phyloP scores from a whole-genome alignment of 2,888 invertebrate species.

The Tortrix viridana region DNA sequence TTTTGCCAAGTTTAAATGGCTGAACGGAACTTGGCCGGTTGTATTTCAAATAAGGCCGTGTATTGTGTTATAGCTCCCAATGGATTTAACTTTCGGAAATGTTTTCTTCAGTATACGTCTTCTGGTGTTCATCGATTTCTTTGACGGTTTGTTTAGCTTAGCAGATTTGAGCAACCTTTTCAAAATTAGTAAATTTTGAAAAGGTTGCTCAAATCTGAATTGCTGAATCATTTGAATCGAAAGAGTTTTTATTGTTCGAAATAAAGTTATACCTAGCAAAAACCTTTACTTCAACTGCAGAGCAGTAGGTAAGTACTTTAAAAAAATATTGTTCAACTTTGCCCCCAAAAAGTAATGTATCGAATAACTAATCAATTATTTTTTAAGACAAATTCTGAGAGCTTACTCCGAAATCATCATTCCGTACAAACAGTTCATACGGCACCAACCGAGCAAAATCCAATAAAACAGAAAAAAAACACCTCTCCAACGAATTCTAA shows the following conservation, averaged over 20 bases:
- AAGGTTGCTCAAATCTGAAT: no score
- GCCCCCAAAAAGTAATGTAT: no score
- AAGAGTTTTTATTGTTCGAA: no score
- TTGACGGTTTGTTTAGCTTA: not conserved
- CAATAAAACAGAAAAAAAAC: slow-evolving; percentile 3
- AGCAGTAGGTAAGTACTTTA: no score
- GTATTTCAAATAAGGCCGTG: slow-evolving; percentile 65
- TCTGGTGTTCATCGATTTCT: not conserved
- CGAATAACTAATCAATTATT: no score
- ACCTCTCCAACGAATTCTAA: not conserved
- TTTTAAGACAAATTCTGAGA: no score
- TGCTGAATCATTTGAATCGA: no score
- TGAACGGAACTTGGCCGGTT: slow-evolving; percentile 67
- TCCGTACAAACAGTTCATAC: not conserved
- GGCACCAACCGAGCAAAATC: not conserved
- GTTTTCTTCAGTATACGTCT: slow-evolving; percentile 2
- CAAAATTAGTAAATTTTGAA: not conserved
- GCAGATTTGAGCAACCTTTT: no score
- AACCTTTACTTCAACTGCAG: no score
- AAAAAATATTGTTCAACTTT: no score
- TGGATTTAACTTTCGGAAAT: slow-evolving; percentile 11
- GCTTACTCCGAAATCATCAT: not conserved
- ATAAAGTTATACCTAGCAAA: no score
- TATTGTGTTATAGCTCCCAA: slow-evolving; percentile 53
- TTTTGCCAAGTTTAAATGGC: slow-evolving; percentile 75